phyloP scores from a whole-genome alignment of 1,140 invertebrate species.

The Centruroides vittatus region DNA sequence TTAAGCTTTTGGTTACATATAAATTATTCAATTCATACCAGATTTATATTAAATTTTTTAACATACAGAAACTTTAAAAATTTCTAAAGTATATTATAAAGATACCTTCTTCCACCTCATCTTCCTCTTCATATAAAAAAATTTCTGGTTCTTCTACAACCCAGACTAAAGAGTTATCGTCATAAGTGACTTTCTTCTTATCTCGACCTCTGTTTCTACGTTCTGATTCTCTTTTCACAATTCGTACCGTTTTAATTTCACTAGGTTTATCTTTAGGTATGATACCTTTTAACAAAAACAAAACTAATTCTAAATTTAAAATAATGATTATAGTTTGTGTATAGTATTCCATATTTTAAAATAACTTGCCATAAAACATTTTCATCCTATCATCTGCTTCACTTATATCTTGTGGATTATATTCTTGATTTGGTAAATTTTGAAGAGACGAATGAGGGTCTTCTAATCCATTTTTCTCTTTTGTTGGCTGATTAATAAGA shows the following conservation, averaged over 20 bases:
- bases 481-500: too few species aligned
- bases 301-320: neutral
- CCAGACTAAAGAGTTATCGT: conserved; percentile 18
- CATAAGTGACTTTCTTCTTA: conserved; percentile 18
- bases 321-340: neutral
- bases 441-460: too few species aligned
- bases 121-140: conserved; percentile 17
- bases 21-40: too few species aligned
- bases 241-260: conserved; percentile 81
- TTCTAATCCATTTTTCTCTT: too few species aligned
- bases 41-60: too few species aligned
- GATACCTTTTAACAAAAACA: conserved; percentile 37
- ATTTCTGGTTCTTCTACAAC: conserved; percentile 23
- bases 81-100: neutral
- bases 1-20: too few species aligned
- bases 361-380: conserved; percentile 36
- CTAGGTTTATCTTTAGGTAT: conserved; percentile 52
- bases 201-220: conserved; percentile 61
- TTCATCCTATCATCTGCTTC: conserved; percentile 44
- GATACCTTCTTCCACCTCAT: conserved; percentile 13
- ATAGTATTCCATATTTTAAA: conserved; percentile 1
- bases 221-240: conserved; percentile 82
- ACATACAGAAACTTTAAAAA: too few species aligned
- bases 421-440: too few species aligned
- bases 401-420: conserved; percentile 30